phyloP scores from a whole-genome alignment of 1,140 invertebrate genomes.

The Cardiocondyla obscurior region DNA sequence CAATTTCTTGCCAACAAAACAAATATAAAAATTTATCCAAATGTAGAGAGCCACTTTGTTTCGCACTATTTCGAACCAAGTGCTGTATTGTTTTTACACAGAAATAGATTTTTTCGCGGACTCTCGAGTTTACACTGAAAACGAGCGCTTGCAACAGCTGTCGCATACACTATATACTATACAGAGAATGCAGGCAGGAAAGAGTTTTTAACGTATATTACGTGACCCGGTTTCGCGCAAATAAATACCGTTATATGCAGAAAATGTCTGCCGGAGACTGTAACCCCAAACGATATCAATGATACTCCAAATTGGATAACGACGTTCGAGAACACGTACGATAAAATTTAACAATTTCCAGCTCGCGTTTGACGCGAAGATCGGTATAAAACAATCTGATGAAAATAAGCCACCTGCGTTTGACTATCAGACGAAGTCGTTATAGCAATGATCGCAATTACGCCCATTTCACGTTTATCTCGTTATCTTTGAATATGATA shows the following conservation, averaged over 20 bases:
- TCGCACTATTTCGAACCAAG: conserved; percentile 13
- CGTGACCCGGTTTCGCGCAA: conserved; percentile 32
- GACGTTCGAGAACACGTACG: not conserved
- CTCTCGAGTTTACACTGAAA: conserved; percentile 27
- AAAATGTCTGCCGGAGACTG: conserved; percentile 21
- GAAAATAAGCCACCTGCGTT: conserved; percentile 14
- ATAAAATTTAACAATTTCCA: conserved; percentile 48
- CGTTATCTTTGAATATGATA: no score
- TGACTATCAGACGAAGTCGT: not conserved
- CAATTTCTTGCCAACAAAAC: not conserved
- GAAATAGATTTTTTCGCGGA: conserved; percentile 38
- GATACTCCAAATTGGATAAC: conserved; percentile 50
- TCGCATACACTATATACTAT: conserved; percentile 23
- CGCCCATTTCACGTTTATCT: not conserved
- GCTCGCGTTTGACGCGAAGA: not conserved
- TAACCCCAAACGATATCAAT: conserved; percentile 41
- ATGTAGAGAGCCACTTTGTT: not conserved
- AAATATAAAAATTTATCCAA: not conserved
- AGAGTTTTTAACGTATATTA: conserved; percentile 50
- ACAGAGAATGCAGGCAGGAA: not conserved
- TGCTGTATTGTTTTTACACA: conserved; percentile 34
- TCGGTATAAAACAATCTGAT: not conserved
- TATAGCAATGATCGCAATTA: not conserved
- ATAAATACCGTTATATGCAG: conserved; percentile 49
- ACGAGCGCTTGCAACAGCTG: conserved; percentile 24